phyloP scores from a whole-genome alignment of 1,140 invertebrate genomes.

The Drosophila trapezifrons region DNA sequence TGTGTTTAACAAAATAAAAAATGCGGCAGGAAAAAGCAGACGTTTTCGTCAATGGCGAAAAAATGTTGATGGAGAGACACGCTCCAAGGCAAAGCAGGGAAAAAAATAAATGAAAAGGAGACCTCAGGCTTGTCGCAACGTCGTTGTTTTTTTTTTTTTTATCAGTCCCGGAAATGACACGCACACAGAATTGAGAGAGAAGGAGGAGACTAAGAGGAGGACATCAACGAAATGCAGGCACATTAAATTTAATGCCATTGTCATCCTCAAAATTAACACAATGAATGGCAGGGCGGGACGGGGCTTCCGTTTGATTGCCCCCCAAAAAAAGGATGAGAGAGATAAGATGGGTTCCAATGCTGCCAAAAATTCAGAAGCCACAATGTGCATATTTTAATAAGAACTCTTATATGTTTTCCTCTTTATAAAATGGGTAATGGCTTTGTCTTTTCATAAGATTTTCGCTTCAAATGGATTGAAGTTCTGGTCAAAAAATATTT shows the following conservation, averaged over 20 bases:
- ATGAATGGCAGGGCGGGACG: slow-evolving; percentile 12
- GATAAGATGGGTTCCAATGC: slow-evolving; percentile 7
- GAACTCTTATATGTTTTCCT: not conserved
- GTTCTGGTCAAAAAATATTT: not conserved
- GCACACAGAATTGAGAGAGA: slow-evolving; percentile 47
- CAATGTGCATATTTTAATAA: not conserved
- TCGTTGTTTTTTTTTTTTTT: slow-evolving; percentile 37
- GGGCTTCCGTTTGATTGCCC: slow-evolving; percentile 23
- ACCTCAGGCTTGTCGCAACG: slow-evolving; percentile 45
- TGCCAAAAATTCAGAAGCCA: not conserved
- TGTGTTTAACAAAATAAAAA: slow-evolving; percentile 62
- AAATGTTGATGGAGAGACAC: slow-evolving; percentile 62
- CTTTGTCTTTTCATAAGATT: not conserved
- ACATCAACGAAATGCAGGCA: slow-evolving; percentile 41
- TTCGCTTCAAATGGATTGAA: not conserved
- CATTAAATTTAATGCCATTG: slow-evolving; percentile 57
- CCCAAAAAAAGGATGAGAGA: slow-evolving; percentile 5
- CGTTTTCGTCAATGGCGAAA: slow-evolving; percentile 44
- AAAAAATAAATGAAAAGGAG: slow-evolving; percentile 25
- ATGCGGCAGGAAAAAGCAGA: slow-evolving; percentile 24
- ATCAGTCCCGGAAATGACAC: slow-evolving; percentile 66
- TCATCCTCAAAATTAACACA: slow-evolving; percentile 48
- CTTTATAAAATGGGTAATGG: too few species aligned
- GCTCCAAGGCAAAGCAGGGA: slow-evolving; percentile 14
- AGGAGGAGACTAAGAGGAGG: not conserved